Conservation (phyloP, 2,797 vertebrate species). For the Perodicticus potto region DNA sequence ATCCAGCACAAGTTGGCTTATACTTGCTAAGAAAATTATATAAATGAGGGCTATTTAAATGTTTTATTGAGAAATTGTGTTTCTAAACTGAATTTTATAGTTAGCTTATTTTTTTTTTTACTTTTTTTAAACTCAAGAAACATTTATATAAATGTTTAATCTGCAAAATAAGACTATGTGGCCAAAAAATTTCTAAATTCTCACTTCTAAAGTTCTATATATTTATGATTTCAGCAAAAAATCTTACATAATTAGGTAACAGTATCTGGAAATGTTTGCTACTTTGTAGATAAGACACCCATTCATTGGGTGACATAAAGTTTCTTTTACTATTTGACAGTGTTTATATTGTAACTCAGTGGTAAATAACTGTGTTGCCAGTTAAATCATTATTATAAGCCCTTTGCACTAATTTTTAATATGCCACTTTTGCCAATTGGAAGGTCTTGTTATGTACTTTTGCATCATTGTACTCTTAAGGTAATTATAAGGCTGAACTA, state of each 20-base stretch:
- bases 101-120: neutral
- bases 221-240: constrained; percentile 28
- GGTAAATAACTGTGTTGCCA: neutral
- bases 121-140: neutral
- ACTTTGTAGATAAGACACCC: neutral
- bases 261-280: neutral
- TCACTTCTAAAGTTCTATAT: neutral
- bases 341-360: neutral
- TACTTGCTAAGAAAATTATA: neutral
- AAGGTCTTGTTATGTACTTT: neutral
- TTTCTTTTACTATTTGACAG: neutral
- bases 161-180: neutral
- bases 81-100: neutral
- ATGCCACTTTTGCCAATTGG: neutral
- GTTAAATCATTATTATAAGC: neutral
- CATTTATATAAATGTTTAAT: neutral
- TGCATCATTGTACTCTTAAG: neutral
- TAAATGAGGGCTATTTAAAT: neutral
- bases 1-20: neutral
- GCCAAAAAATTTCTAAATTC: neutral
- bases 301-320: neutral
- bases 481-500: neutral
- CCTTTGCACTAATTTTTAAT: neutral
- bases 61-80: neutral
- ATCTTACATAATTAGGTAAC: neutral